Percentiles rank a stretch among this genome's conserved stretches.
phyloP scores from a whole-genome alignment of 1,140 invertebrate species.

The Drosophila santomea region DNA sequence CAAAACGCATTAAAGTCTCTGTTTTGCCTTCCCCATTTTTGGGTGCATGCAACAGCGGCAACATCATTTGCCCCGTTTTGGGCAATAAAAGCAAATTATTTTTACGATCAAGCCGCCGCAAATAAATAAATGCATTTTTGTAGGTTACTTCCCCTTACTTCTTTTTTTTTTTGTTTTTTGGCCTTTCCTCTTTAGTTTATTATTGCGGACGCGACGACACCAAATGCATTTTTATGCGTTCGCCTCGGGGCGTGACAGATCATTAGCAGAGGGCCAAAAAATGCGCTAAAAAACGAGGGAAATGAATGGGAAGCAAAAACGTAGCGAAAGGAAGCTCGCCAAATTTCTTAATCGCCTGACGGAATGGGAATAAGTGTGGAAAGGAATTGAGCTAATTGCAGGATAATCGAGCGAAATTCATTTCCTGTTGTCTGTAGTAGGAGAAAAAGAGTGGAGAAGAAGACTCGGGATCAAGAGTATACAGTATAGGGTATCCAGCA shows the following conservation, averaged over 20 bases:
- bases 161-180: constrained; percentile 19
- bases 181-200: constrained; percentile 14
- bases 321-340: constrained; percentile 24
- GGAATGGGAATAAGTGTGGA: constrained; percentile 32
- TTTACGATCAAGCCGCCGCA: constrained; percentile 73
- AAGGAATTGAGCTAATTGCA: constrained; percentile 48
- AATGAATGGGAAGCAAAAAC: constrained; percentile 23
- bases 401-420: constrained; percentile 38
- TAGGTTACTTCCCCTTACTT: constrained; percentile 10
- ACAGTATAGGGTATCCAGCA: neutral
- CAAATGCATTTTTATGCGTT: constrained; percentile 72
- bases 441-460: neutral
- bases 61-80: constrained; percentile 47
- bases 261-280: constrained; percentile 50
- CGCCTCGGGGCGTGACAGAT: constrained; percentile 65
- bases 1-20: constrained; percentile 66
- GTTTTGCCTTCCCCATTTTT: constrained; percentile 25
- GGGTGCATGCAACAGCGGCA: constrained; percentile 47
- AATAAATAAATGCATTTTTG: constrained; percentile 77
- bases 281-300: constrained; percentile 13
- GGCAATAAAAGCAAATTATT: constrained; percentile 81
- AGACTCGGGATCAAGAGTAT: too few relatives aligned
- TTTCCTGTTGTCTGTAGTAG: constrained; percentile 27
- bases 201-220: constrained; percentile 41
- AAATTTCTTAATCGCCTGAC: constrained; percentile 50